phyloP scores from a whole-genome alignment of 2,888 invertebrate genomes.

The Crepidodera aurea region DNA sequence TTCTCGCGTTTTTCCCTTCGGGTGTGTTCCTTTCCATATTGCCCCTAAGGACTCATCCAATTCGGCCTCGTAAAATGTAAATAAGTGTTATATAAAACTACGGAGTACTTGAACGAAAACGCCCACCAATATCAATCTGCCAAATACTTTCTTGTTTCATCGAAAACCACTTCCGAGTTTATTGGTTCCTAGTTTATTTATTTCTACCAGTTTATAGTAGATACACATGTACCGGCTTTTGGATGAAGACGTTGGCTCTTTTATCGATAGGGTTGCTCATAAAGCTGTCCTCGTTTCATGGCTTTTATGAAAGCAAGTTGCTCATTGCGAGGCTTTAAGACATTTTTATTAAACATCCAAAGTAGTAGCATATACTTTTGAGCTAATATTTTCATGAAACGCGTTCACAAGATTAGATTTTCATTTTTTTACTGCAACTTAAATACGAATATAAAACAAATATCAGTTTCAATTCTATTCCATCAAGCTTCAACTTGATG shows the following conservation, averaged over 20 bases:
- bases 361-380: too few relatives aligned
- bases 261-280: not conserved
- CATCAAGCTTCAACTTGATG: too few relatives aligned
- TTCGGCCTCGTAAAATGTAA: conserved; percentile 46
- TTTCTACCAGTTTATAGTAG: conserved; percentile 30
- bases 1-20: conserved; percentile 25
- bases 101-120: conserved; percentile 27
- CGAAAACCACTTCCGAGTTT: conserved; percentile 36
- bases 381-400: too few relatives aligned
- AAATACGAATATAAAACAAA: too few relatives aligned
- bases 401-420: too few relatives aligned
- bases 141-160: conserved; percentile 39
- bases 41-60: conserved; percentile 40
- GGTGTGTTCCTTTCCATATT: conserved; percentile 20
- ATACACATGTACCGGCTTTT: conserved; percentile 21
- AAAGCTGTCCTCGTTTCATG: conserved; percentile 22
- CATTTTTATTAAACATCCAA: too few relatives aligned
- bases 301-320: not conserved
- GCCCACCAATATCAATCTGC: conserved; percentile 41
- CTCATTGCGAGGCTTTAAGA: too few relatives aligned
- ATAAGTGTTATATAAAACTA: conserved; percentile 44
- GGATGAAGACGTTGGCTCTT: conserved; percentile 7
- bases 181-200: conserved; percentile 35
- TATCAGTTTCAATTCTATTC: too few relatives aligned
- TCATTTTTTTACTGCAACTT: too few relatives aligned